A percentile compares a stretch with the other conserved stretches of the same genome.
These are phyloP conservation scores for Allobates femoralis DNA, from an alignment of 2,797 vertebrate genomes.

Conservation along the genomic window DNA sequence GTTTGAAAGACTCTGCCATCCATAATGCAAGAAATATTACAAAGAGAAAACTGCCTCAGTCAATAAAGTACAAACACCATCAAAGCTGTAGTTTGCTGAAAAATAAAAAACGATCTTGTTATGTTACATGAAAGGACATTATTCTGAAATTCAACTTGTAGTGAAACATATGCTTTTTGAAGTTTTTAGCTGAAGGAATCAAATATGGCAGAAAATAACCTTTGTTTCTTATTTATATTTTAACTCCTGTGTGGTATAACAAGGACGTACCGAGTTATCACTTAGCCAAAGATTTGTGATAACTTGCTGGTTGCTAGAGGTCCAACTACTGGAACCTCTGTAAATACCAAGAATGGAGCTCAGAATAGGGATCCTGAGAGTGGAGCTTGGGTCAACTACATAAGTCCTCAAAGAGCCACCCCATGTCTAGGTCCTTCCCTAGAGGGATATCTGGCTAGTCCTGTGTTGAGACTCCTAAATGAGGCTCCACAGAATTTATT, in stretches of 20 bases:
- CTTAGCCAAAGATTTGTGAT: too few species aligned
- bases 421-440: too few species aligned
- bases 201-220: neutral
- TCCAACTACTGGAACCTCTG: too few species aligned
- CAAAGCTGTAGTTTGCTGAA: neutral
- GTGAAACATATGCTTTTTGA: neutral
- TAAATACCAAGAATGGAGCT: too few species aligned
- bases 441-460: too few species aligned
- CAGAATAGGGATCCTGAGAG: too few species aligned
- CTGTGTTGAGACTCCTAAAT: too few species aligned
- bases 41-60: neutral
- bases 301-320: too few species aligned
- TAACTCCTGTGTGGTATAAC: neutral
- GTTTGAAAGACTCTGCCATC: neutral
- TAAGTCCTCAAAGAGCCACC: too few species aligned
- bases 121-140: constrained; percentile 12
- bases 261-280: too few species aligned
- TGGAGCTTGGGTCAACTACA: too few species aligned
- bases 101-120: neutral
- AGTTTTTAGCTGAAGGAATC: neutral
- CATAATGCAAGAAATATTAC: constrained; percentile 7
- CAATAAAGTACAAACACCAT: constrained; percentile 21
- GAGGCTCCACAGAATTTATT: too few species aligned
- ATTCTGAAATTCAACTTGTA: constrained; percentile 10
- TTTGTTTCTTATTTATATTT: neutral